A percentile compares a stretch with the other conserved stretches of the same genome.
phyloP scores from a whole-genome alignment of 2,888 invertebrate species.

The Lepetodrilus schrolli region DNA sequence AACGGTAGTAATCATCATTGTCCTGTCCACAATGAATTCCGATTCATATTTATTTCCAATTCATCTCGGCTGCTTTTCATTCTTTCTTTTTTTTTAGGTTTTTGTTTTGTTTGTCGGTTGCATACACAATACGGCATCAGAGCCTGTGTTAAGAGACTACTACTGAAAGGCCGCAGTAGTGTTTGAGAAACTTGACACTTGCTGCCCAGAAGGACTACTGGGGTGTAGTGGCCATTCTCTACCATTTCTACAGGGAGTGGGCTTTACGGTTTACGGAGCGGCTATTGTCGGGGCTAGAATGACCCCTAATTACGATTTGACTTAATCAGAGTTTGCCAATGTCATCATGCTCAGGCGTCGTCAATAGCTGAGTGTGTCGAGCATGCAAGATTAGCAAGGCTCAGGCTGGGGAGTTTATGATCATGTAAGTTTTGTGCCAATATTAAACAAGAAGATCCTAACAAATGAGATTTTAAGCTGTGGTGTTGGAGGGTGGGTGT shows the following conservation, averaged over 20 bases:
- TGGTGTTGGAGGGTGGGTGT: background rate
- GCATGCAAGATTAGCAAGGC: background rate
- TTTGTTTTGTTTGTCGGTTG: too few species aligned
- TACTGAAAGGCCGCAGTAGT: background rate
- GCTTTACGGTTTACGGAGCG: background rate
- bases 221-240: background rate
- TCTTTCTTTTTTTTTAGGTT: background rate
- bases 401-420: background rate
- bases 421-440: background rate
- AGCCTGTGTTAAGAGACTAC: background rate
- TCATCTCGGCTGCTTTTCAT: background rate
- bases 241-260: background rate
- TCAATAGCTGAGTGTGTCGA: background rate
- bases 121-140: background rate
- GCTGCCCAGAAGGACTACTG: background rate
- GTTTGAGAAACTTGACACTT: background rate
- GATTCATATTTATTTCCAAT: slow-evolving; percentile 3
- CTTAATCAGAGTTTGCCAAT: background rate
- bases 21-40: background rate
- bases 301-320: slow-evolving; percentile 9
- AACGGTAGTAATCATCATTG: slow-evolving; percentile 3
- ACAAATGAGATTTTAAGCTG: slow-evolving; percentile 19
- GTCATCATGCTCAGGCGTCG: background rate
- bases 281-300: background rate
- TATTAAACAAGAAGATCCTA: background rate